Evolutionary conservation across 2,113 vertebrate genomes (phyloP).

Genomic region (Rhinolophus sinicus): DNA sequence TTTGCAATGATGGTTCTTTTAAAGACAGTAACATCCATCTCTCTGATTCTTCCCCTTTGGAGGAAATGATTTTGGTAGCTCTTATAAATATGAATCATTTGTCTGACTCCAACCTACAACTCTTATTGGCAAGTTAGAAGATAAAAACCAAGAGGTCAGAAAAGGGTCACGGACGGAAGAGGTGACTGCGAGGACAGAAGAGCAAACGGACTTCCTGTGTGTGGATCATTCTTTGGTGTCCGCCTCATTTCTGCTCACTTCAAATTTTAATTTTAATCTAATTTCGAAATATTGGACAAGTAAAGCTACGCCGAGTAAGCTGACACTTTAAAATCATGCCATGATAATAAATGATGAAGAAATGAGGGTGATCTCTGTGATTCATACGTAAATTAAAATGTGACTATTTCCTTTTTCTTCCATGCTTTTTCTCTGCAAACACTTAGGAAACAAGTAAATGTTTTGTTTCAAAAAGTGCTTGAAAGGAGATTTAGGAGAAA

Average conservation of each 20-base stretch:
- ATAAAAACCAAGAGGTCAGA: background rate
- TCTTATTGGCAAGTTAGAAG: background rate
- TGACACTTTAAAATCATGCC: background rate
- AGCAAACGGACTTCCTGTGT: background rate
- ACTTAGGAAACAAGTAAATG: background rate
- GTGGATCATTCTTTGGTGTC: background rate
- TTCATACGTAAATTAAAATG: background rate
- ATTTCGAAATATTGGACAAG: background rate
- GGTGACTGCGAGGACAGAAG: rapidly evolving
- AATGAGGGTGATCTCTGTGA: background rate
- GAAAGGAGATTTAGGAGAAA: background rate
- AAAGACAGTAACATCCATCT: background rate
- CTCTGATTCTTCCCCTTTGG: background rate
- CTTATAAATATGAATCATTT: background rate
- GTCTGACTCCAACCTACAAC: background rate
- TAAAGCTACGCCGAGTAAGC: background rate
- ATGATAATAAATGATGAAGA: background rate
- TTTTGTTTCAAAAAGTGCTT: background rate
- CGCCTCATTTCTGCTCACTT: background rate
- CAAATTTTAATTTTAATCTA: background rate
- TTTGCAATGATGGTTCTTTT: background rate
- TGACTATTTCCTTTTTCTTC: background rate
- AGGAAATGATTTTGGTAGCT: background rate
- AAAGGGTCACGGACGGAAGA: background rate
- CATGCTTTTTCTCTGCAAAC: background rate